Evolutionary conservation across 2,113 vertebrate species (phyloP).

Genomic region (Ptilorrhoa leucosticta): DNA sequence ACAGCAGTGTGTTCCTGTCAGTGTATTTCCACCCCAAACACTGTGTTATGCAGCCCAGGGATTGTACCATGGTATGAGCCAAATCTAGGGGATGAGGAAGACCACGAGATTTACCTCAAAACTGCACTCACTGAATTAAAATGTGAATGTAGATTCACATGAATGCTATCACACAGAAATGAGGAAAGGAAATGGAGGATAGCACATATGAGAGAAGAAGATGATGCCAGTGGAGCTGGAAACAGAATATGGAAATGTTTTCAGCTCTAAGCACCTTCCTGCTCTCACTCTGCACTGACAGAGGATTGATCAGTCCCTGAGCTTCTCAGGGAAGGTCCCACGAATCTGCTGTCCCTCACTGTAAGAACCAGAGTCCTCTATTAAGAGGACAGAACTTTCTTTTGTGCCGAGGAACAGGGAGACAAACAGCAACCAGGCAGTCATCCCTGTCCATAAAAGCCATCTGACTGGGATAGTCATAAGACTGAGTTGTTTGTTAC

Average conservation of each 20-base stretch:
- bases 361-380: neutral
- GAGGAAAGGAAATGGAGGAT: neutral
- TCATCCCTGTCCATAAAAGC: neutral
- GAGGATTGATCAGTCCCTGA: neutral
- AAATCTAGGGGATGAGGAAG: neutral
- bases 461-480: neutral
- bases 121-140: neutral
- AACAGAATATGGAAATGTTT: neutral
- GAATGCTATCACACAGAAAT: neutral
- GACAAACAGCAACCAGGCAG: neutral
- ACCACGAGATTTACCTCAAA: neutral
- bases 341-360: neutral
- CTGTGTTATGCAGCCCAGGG: neutral
- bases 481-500: neutral
- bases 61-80: neutral
- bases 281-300: neutral
- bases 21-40: neutral
- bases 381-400: neutral
- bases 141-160: neutral
- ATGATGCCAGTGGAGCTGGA: neutral
- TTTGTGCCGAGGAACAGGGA: neutral
- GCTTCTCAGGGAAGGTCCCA: neutral
- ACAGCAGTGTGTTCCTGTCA: neutral
- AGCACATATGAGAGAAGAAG: neutral
- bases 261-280: neutral